These are phyloP conservation scores for Alviniconcha marisindica DNA, from an alignment of 1,140 invertebrate species.

Conservation along the genomic window DNA sequence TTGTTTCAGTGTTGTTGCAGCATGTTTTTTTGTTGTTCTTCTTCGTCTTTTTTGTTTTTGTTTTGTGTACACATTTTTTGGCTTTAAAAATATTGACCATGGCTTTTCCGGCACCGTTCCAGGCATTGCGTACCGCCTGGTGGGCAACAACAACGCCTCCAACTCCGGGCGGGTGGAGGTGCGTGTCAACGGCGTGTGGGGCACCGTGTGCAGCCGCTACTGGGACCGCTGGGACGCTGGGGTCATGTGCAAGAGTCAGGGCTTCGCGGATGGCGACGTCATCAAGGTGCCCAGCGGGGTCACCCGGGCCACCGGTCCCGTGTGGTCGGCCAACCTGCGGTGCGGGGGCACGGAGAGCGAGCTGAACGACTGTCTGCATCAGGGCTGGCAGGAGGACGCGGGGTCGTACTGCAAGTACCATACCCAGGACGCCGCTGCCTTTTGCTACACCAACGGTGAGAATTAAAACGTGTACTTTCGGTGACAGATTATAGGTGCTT, in stretches of 20 bases:
- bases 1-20: too few relatives aligned
- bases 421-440: slow-evolving; percentile 56
- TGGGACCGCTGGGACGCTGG: slow-evolving; percentile 52
- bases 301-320: slow-evolving; percentile 38
- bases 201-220: slow-evolving; percentile 56
- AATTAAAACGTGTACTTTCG: too few relatives aligned
- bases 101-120: too few relatives aligned
- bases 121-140: background rate
- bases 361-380: slow-evolving; percentile 60
- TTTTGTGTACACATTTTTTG: too few relatives aligned
- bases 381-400: slow-evolving; percentile 49
- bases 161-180: slow-evolving; percentile 60
- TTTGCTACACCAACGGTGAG: slow-evolving; percentile 63
- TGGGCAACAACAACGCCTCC: background rate
- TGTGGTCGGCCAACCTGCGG: slow-evolving; percentile 55
- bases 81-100: too few relatives aligned
- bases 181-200: slow-evolving; percentile 64
- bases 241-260: slow-evolving; percentile 54
- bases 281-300: background rate
- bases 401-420: slow-evolving; percentile 50
- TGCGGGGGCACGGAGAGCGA: slow-evolving; percentile 58
- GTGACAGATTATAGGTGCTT: too few relatives aligned
- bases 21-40: too few relatives aligned
- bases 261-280: background rate
- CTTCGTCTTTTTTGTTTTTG: too few relatives aligned